These are phyloP conservation scores for Anguilla pacifica DNA, from an alignment of 2,797 vertebrate species.

Conservation along the genomic window DNA sequence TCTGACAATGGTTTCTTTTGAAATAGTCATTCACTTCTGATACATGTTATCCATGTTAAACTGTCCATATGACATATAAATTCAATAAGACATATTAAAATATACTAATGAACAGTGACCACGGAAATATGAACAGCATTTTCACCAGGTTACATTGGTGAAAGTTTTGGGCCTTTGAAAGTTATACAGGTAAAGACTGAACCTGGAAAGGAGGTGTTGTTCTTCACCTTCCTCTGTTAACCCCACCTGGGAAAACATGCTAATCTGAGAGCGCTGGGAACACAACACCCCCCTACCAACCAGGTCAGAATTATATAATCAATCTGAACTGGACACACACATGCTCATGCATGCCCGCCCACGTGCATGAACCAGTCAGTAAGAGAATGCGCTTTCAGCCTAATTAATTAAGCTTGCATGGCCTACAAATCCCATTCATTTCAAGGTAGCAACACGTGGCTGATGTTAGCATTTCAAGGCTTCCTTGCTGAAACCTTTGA, in stretches of 20 bases:
- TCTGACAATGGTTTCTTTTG: background rate
- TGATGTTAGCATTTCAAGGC: background rate
- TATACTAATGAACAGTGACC: background rate
- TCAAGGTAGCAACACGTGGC: background rate
- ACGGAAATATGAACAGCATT: background rate
- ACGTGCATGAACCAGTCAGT: background rate
- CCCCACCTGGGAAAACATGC: background rate
- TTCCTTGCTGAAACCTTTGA: constrained; percentile 4
- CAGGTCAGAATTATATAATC: constrained; percentile 1
- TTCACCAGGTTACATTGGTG: background rate
- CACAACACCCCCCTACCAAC: background rate
- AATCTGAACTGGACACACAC: background rate
- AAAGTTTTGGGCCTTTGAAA: background rate
- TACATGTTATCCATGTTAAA: background rate
- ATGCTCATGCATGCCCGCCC: background rate
- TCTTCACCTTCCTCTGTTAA: background rate
- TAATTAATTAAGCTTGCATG: background rate
- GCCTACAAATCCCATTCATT: constrained; percentile 8
- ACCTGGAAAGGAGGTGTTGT: background rate
- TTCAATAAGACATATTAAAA: background rate
- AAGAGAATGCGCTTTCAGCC: background rate
- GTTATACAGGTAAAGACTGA: background rate
- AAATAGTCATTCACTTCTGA: background rate
- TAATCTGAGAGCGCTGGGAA: background rate
- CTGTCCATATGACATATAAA: background rate